Evolutionary conservation across 1,140 invertebrate genomes (phyloP).

Genomic region (Octopus sinensis): DNA sequence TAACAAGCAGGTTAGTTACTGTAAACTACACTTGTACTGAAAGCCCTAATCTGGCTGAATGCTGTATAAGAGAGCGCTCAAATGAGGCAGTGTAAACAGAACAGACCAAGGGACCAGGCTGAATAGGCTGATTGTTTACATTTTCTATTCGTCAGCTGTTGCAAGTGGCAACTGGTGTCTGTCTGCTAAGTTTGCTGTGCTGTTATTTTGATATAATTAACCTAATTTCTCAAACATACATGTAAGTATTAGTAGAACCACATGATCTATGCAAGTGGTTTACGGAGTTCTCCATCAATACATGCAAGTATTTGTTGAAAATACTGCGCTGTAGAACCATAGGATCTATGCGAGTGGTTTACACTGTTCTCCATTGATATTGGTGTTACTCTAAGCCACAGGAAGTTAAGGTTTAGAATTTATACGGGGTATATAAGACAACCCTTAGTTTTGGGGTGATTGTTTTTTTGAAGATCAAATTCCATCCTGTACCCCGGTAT

Average conservation of each 20-base stretch:
- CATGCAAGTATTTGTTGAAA: neutral
- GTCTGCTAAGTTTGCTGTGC: neutral
- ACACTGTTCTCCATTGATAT: too few relatives aligned
- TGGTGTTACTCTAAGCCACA: too few relatives aligned
- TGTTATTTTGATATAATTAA: slow-evolving; percentile 1
- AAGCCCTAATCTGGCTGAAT: neutral
- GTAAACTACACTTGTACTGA: neutral
- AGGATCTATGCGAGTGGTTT: too few relatives aligned
- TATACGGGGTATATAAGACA: neutral
- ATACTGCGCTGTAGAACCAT: too few relatives aligned
- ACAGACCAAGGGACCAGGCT: neutral
- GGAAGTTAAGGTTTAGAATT: neutral
- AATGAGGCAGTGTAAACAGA: slow-evolving; percentile 1
- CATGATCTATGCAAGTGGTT: neutral
- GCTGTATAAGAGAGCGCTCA: neutral
- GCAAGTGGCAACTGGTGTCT: neutral
- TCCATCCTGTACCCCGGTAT: neutral
- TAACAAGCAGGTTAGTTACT: neutral
- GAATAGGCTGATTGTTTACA: neutral
- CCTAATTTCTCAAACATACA: neutral
- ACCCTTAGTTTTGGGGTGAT: neutral
- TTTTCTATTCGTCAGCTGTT: neutral
- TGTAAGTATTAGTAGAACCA: neutral
- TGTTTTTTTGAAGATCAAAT: neutral
- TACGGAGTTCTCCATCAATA: neutral